A percentile compares a stretch with the other conserved stretches of the same genome.
phyloP scores from a whole-genome alignment of 2,888 invertebrate genomes.

The Synergus laeviventris region DNA sequence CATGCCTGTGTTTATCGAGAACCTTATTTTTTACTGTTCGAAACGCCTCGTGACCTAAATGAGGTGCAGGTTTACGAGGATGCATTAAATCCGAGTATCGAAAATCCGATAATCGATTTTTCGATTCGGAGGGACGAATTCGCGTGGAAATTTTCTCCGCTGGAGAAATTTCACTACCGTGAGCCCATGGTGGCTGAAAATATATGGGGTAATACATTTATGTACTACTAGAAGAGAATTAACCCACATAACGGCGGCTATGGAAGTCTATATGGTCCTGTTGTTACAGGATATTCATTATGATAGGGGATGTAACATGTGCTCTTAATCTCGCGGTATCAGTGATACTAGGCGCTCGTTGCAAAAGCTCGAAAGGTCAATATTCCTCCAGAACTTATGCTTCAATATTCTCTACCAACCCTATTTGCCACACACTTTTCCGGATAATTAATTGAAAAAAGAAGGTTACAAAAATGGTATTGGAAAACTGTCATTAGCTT shows the following conservation, averaged over 20 bases:
- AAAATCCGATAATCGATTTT: slow-evolving; percentile 46
- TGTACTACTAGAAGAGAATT: slow-evolving; percentile 58
- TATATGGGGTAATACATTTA: slow-evolving; percentile 58
- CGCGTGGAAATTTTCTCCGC: slow-evolving; percentile 45
- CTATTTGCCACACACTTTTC: too few relatives aligned
- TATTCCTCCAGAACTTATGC: not conserved
- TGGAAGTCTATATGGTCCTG: slow-evolving; percentile 52
- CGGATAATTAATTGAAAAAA: too few relatives aligned
- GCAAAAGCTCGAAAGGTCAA: not conserved
- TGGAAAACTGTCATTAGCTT: too few relatives aligned
- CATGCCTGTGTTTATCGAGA: slow-evolving; percentile 1
- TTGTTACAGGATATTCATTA: slow-evolving; percentile 57
- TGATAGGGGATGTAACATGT: slow-evolving; percentile 69
- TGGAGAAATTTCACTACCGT: slow-evolving; percentile 7
- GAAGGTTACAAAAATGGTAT: too few relatives aligned
- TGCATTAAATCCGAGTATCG: slow-evolving; percentile 48
- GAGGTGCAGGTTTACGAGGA: slow-evolving; percentile 42
- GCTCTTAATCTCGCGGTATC: slow-evolving; percentile 73
- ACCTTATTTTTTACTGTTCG: slow-evolving; percentile 41
- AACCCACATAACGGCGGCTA: slow-evolving; percentile 57
- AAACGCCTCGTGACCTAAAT: slow-evolving; percentile 53
- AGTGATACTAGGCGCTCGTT: slow-evolving; percentile 63
- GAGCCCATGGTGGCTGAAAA: slow-evolving; percentile 38
- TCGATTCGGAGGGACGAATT: slow-evolving; percentile 38
- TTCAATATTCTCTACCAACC: not conserved